phyloP scores from a whole-genome alignment of 2,888 invertebrate genomes.

The Phaedon cochleariae region DNA sequence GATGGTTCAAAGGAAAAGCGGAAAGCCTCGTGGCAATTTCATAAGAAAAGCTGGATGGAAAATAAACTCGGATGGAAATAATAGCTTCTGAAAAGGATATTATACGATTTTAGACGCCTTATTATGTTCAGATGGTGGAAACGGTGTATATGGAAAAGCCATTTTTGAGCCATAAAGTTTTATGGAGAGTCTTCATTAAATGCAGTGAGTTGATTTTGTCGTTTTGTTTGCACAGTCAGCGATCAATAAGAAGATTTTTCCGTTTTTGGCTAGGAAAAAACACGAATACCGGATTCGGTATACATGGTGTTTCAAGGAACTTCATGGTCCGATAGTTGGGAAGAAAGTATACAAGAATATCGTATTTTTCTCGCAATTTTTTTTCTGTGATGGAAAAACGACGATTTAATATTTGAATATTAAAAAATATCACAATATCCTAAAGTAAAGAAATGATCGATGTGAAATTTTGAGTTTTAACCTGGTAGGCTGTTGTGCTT shows the following conservation, averaged over 20 bases:
- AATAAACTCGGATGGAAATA: conserved; percentile 2
- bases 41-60: conserved; percentile 6
- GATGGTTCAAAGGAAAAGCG: conserved; percentile 18
- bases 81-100: neutral
- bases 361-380: too few species aligned
- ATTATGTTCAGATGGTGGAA: neutral
- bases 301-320: too few species aligned
- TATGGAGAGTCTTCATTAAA: neutral
- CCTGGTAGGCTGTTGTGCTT: too few species aligned
- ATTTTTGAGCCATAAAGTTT: neutral
- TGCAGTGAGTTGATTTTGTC: neutral
- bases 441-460: too few species aligned
- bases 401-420: too few species aligned
- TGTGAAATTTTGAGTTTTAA: too few species aligned
- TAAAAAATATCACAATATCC: too few species aligned
- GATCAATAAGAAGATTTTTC: neutral
- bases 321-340: too few species aligned
- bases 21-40: conserved; percentile 9
- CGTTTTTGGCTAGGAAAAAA: too few species aligned
- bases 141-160: neutral
- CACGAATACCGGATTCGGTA: too few species aligned
- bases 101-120: neutral
- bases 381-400: too few species aligned
- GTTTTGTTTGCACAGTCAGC: neutral
- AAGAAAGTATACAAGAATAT: too few species aligned